Evolutionary conservation across 2,888 invertebrate genomes (phyloP).

Genomic region (Anoplius nigerrimus): DNA sequence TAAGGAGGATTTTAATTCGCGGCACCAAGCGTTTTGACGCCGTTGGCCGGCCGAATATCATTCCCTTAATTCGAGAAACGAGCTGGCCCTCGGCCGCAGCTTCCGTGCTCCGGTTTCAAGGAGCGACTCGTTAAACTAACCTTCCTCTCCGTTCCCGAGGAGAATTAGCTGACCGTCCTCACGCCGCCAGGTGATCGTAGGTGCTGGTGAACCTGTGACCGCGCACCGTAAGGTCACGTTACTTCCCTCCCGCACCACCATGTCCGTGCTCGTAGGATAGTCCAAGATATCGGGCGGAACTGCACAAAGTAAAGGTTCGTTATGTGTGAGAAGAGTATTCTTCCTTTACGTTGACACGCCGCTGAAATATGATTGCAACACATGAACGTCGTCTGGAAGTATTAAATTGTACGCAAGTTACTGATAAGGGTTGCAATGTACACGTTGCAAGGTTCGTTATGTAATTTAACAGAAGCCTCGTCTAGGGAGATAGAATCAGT

Average conservation of each 20-base stretch:
- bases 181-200: slow-evolving; percentile 89
- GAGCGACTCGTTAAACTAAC: slow-evolving; percentile 72
- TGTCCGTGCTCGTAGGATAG: slow-evolving; percentile 89
- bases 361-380: background rate
- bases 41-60: background rate
- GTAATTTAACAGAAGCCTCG: too few relatives aligned
- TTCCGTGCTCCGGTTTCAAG: slow-evolving; percentile 16
- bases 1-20: too few relatives aligned
- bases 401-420: too few relatives aligned
- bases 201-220: slow-evolving; percentile 88
- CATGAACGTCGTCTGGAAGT: too few relatives aligned
- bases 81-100: slow-evolving; percentile 13
- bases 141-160: slow-evolving; percentile 82
- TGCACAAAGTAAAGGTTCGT: slow-evolving; percentile 64
- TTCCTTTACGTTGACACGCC: too few relatives aligned
- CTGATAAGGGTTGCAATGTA: too few relatives aligned
- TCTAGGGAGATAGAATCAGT: too few relatives aligned
- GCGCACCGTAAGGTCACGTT: slow-evolving; percentile 91
- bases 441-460: too few relatives aligned
- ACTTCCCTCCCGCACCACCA: slow-evolving; percentile 90
- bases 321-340: too few relatives aligned
- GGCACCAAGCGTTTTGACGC: too few relatives aligned
- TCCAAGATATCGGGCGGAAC: slow-evolving; percentile 92
- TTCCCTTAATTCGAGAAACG: slow-evolving; percentile 25
- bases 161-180: slow-evolving; percentile 87